These are phyloP conservation scores for Poeciliopsis paucimaculata DNA, from an alignment of 2,797 vertebrate species.

Conservation along the genomic window DNA sequence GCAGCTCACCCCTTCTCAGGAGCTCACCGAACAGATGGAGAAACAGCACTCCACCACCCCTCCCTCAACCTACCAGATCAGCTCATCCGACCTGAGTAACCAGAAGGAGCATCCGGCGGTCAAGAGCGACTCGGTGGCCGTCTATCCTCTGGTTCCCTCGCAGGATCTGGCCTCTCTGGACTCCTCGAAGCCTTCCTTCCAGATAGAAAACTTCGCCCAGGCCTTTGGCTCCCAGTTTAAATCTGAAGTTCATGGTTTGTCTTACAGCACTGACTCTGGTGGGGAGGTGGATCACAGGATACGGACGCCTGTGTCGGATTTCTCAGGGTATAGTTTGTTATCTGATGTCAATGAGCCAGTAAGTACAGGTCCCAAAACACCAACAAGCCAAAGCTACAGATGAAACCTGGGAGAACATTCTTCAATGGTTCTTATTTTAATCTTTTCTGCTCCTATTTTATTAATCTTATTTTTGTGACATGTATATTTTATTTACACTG, in stretches of 20 bases:
- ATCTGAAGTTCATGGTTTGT: slow-evolving; percentile 89
- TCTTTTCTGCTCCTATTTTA: slow-evolving; percentile 75
- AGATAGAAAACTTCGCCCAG: slow-evolving; percentile 99
- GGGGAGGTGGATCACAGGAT: slow-evolving; percentile 93
- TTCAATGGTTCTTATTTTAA: slow-evolving; percentile 61
- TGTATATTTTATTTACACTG: slow-evolving; percentile 78
- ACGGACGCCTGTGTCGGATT: slow-evolving; percentile 96
- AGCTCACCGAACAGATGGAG: slow-evolving; percentile 96
- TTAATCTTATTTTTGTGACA: slow-evolving; percentile 84
- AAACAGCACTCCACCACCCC: slow-evolving; percentile 85
- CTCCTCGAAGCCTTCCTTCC: slow-evolving; percentile 93
- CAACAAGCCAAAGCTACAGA: slow-evolving; percentile 99
- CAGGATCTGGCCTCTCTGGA: slow-evolving; percentile 91
- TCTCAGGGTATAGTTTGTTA: slow-evolving; percentile 99
- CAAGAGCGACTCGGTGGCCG: slow-evolving; percentile 75
- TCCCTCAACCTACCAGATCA: slow-evolving; percentile 88
- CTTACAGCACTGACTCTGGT: slow-evolving; percentile 89
- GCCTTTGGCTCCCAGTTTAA: slow-evolving; percentile 99
- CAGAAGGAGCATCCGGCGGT: slow-evolving; percentile 84
- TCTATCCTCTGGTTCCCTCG: slow-evolving; percentile 86
- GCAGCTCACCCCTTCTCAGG: slow-evolving; percentile 98
- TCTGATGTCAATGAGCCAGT: slow-evolving; percentile 96
- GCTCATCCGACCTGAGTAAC: slow-evolving; percentile 85
- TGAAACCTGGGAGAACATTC: slow-evolving; percentile 85
- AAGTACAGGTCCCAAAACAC: slow-evolving; percentile 95